Conservation (phyloP, 2,888 invertebrate species). For the Lasiommata megera region DNA sequence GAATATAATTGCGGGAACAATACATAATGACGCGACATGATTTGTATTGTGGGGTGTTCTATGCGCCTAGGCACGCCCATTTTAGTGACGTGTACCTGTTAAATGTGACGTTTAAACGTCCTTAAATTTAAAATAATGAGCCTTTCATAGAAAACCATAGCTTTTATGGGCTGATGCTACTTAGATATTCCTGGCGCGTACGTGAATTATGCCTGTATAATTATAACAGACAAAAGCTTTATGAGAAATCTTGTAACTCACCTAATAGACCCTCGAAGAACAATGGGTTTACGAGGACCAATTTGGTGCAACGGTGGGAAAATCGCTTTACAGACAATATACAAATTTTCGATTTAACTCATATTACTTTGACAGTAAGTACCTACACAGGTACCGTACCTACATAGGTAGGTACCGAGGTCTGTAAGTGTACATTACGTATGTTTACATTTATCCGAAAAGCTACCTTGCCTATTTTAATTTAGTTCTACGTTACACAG, state of each 20-base stretch:
- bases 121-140: constrained; percentile 72
- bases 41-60: constrained; percentile 20
- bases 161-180: constrained; percentile 52
- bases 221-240: constrained; percentile 7
- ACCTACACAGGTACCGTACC: too few relatives aligned
- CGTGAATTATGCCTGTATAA: constrained; percentile 21
- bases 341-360: too few relatives aligned
- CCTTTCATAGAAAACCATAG: constrained; percentile 63
- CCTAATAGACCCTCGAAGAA: neutral
- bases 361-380: too few relatives aligned
- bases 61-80: constrained; percentile 45
- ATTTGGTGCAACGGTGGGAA: neutral
- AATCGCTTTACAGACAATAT: too few relatives aligned
- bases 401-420: too few relatives aligned
- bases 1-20: constrained; percentile 33
- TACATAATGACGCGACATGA: constrained; percentile 17
- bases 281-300: neutral
- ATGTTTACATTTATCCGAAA: too few relatives aligned
- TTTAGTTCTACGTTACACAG: too few relatives aligned
- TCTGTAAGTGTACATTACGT: too few relatives aligned
- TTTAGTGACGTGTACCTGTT: constrained; percentile 59
- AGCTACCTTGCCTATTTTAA: too few relatives aligned
- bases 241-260: neutral
- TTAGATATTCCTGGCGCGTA: constrained; percentile 39
- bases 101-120: constrained; percentile 67